Percentiles rank a stretch among this genome's conserved stretches.
phyloP scores from a whole-genome alignment of 2,113 vertebrate species.

The Cathartes aura region DNA sequence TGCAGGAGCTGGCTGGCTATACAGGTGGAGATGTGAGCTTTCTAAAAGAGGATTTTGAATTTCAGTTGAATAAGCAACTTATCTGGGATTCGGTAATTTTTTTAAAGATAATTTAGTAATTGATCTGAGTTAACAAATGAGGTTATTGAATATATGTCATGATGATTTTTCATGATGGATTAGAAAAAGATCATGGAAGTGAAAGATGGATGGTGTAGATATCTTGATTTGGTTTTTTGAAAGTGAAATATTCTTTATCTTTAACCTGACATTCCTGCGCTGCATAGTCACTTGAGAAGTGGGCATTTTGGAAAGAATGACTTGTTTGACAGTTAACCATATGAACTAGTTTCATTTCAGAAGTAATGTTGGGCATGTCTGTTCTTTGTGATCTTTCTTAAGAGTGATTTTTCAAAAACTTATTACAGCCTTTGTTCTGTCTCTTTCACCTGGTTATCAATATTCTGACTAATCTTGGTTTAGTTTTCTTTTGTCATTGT shows the following conservation, averaged over 20 bases:
- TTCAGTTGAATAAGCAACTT: conserved; percentile 89
- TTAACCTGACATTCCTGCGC: neutral
- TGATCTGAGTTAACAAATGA: neutral
- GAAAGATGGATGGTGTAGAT: neutral
- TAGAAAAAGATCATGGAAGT: neutral
- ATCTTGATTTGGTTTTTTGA: neutral
- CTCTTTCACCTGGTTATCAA: neutral
- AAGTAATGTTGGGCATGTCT: neutral
- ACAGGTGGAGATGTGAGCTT: conserved; percentile 92
- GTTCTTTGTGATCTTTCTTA: neutral
- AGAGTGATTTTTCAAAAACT: neutral
- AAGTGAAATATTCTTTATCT: neutral
- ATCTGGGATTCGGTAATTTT: conserved; percentile 87
- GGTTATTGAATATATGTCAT: neutral
- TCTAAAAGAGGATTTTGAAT: conserved; percentile 93
- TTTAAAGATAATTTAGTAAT: neutral
- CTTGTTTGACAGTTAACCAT: neutral
- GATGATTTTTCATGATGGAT: neutral
- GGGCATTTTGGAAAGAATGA: neutral
- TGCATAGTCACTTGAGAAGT: neutral
- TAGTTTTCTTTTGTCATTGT: neutral
- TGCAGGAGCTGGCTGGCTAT: conserved; percentile 93
- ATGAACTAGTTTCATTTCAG: neutral
- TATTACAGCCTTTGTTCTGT: neutral
- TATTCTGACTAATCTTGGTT: neutral